Conservation (phyloP, 2,888 invertebrate species). For the Liodrosophila aerea region DNA sequence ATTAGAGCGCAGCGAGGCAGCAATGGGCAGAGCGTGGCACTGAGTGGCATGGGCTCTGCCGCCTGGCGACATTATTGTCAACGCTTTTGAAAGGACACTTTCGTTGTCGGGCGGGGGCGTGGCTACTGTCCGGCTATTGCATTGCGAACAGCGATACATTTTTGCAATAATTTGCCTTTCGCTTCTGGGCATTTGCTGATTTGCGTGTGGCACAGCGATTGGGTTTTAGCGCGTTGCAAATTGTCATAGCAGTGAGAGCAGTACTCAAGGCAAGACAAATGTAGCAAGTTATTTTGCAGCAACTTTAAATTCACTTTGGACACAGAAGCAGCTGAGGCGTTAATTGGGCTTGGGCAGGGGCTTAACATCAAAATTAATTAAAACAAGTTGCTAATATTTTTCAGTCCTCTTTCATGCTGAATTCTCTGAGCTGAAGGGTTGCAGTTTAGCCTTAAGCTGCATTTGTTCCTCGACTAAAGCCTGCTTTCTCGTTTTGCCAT, state of each 20-base stretch:
- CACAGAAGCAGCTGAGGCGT: no score
- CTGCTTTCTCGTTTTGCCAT: conserved; percentile 28
- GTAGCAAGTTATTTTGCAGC: no score
- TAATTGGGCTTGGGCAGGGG: no score
- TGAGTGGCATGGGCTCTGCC: conserved; percentile 15
- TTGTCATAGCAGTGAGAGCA: no score
- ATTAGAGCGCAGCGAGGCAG: conserved; percentile 58
- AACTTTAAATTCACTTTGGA: background rate
- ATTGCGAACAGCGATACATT: conserved; percentile 39
- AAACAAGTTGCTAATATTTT: conserved; percentile 48
- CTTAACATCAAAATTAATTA: conserved; percentile 60
- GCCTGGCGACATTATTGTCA: conserved; percentile 49
- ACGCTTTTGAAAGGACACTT: conserved; percentile 29
- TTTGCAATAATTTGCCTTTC: conserved; percentile 52
- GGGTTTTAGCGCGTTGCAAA: no score
- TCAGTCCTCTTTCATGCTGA: background rate
- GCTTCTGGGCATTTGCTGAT: conserved; percentile 49
- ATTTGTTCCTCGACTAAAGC: no score
- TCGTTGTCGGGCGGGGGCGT: background rate
- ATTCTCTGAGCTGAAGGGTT: background rate
- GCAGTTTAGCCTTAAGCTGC: conserved; percentile 42
- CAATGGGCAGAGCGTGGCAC: conserved; percentile 21
- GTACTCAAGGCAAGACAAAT: no score
- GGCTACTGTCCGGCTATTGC: conserved; percentile 14
- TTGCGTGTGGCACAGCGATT: no score